Evolutionary conservation across 2,888 invertebrate species (phyloP).

Genomic region (Philonicus albiceps): DNA sequence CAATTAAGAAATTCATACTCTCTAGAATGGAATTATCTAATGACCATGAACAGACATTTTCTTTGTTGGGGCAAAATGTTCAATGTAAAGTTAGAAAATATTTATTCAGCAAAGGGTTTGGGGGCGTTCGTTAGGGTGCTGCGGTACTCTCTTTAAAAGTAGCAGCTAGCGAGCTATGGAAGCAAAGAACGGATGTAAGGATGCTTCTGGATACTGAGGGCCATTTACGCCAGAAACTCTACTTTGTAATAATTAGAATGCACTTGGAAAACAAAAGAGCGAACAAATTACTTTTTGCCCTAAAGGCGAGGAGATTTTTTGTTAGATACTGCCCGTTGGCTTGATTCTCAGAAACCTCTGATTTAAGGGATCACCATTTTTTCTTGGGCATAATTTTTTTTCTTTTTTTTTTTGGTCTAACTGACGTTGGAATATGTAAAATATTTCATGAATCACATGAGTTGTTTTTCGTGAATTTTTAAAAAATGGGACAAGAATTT

Average conservation of each 20-base stretch:
- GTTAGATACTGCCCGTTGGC: background rate
- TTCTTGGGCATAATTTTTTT: background rate
- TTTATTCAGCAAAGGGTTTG: background rate
- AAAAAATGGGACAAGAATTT: background rate
- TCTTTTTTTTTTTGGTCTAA: background rate
- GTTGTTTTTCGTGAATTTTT: background rate
- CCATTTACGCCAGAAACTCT: background rate
- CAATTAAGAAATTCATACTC: background rate
- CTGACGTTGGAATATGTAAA: background rate
- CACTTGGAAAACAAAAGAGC: background rate
- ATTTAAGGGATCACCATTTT: background rate
- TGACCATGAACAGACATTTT: background rate
- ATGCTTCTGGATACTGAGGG: background rate
- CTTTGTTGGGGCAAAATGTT: background rate
- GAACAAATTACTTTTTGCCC: background rate
- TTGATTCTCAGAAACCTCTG: background rate
- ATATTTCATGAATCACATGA: background rate
- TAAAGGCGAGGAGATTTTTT: background rate
- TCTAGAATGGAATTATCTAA: background rate
- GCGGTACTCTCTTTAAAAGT: background rate
- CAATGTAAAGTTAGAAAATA: background rate
- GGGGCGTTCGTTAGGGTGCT: background rate
- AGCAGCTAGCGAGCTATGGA: background rate
- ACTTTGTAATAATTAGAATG: background rate
- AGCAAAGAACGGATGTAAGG: background rate